These are phyloP conservation scores for Connochaetes taurinus DNA, from an alignment of 2,113 vertebrate species.

Conservation along the genomic window DNA sequence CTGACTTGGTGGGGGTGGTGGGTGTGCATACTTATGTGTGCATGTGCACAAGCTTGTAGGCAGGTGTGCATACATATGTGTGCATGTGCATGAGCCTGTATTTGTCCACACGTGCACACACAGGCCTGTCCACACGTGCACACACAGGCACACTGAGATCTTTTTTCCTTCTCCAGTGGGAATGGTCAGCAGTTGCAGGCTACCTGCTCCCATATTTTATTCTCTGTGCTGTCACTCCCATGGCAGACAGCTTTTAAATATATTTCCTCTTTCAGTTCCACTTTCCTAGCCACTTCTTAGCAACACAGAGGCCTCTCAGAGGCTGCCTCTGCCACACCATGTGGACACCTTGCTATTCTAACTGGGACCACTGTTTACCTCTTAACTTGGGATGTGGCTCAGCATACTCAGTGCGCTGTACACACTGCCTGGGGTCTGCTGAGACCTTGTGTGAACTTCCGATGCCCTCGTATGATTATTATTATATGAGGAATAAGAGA, in stretches of 20 bases:
- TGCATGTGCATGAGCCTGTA: neutral
- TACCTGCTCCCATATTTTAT: neutral
- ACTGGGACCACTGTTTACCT: neutral
- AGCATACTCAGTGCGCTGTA: neutral
- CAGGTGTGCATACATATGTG: neutral
- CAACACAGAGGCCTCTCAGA: neutral
- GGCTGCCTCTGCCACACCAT: rapidly evolving
- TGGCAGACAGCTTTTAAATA: neutral
- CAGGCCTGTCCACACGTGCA: neutral
- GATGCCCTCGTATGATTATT: neutral
- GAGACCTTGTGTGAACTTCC: neutral
- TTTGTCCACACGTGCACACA: neutral
- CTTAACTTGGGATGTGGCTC: rapidly evolving
- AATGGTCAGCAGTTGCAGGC: neutral
- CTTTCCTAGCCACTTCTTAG: neutral
- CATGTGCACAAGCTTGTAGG: neutral
- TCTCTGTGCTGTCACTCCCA: neutral
- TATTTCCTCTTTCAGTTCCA: neutral
- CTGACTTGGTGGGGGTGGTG: neutral
- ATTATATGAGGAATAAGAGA: neutral
- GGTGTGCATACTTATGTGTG: neutral
- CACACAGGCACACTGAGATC: neutral
- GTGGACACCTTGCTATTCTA: neutral
- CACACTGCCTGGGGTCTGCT: neutral
- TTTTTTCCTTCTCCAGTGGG: neutral